Base-by-base conservation (phyloP, 1,140 invertebrate genomes). In the Globodera rostochiensis region DNA sequence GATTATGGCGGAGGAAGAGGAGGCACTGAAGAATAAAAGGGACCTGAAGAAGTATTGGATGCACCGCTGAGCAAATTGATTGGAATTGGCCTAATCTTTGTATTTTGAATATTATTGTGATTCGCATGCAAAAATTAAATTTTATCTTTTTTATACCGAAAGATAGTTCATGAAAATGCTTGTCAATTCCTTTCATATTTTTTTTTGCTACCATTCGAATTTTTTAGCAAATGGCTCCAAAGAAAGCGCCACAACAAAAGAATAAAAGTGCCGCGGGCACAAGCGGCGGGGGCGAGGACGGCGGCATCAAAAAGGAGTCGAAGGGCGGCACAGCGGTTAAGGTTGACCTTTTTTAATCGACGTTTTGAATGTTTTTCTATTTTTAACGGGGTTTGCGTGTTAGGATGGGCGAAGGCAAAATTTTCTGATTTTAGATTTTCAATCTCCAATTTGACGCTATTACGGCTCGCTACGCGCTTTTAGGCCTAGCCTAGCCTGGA, bases 171-270 rank as follows among this genome's bases (percentile, higher is more conserved):
- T 53, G 7, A 53, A 53, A 53, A 53, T 53, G 11, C 50, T 53
- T 53, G 50, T 9, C 7, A 13, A 13, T 53, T 53, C 50, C 11
- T 19, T 19, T n/a, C n/a, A 6, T 15, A 73, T 25, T 57, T 46
- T 25, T 74, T 74, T 49, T 36, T 57, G 8, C 45, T 8, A 69
- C 25, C 45, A 69, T 25, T 69, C 25, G 67, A 53, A 15, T 79
- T 80, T 49, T 81, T 5, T 8, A 45, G 19, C 7, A 84, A 79
- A 88, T 88, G 87, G 86, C 87, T 57, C 87, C 87, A 46, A 88
- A 88, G 73, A 87, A 87, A 36, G 57, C 57, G 57, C 3, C 57
- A 19, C 57, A 64, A 19, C 57, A 64, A 64, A 64, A 64, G 57
- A 15, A 15, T 11, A 64, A 64, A 64, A 64, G 19, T 3, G 57